Percentiles rank a stretch among this genome's conserved stretches.
phyloP scores from a whole-genome alignment of 2,113 vertebrate genomes.

The Stegastes partitus region DNA sequence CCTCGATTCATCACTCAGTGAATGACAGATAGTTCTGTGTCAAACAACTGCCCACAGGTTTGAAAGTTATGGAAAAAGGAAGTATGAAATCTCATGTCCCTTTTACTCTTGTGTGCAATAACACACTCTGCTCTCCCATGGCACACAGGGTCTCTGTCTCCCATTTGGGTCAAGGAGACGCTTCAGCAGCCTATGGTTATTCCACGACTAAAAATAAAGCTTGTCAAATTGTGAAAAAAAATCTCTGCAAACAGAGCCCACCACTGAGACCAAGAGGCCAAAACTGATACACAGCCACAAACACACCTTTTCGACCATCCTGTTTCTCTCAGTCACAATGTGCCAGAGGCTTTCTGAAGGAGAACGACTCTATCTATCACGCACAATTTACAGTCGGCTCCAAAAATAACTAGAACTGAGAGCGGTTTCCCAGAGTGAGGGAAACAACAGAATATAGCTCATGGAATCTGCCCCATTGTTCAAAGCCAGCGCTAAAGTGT shows the following conservation, averaged over 20 bases:
- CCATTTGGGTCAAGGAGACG: slow-evolving; percentile 66
- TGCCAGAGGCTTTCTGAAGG: slow-evolving; percentile 42
- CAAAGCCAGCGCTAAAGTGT: slow-evolving; percentile 69
- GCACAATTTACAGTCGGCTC: slow-evolving; percentile 58
- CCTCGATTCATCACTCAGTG: background rate
- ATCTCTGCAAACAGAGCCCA: slow-evolving; percentile 37
- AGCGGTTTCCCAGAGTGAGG: slow-evolving; percentile 70
- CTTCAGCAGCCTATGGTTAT: slow-evolving; percentile 47
- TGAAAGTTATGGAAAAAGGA: slow-evolving; percentile 5
- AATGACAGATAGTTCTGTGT: background rate
- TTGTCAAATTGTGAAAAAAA: slow-evolving; percentile 48
- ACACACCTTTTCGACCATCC: slow-evolving; percentile 33
- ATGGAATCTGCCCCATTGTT: slow-evolving; percentile 84
- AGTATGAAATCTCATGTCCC: slow-evolving; percentile 2
- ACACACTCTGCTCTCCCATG: slow-evolving; percentile 16
- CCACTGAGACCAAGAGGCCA: slow-evolving; percentile 32
- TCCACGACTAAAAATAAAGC: slow-evolving; percentile 72
- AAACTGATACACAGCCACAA: slow-evolving; percentile 22
- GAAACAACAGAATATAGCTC: slow-evolving; percentile 77
- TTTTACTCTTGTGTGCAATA: slow-evolving; percentile 29
- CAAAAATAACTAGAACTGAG: slow-evolving; percentile 73
- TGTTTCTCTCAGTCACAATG: slow-evolving; percentile 10
- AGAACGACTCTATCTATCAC: slow-evolving; percentile 62
- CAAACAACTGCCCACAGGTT: background rate
- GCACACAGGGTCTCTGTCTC: slow-evolving; percentile 48